These are phyloP conservation scores for Aphidius gifuensis DNA, from an alignment of 1,140 invertebrate species.

Conservation along the genomic window DNA sequence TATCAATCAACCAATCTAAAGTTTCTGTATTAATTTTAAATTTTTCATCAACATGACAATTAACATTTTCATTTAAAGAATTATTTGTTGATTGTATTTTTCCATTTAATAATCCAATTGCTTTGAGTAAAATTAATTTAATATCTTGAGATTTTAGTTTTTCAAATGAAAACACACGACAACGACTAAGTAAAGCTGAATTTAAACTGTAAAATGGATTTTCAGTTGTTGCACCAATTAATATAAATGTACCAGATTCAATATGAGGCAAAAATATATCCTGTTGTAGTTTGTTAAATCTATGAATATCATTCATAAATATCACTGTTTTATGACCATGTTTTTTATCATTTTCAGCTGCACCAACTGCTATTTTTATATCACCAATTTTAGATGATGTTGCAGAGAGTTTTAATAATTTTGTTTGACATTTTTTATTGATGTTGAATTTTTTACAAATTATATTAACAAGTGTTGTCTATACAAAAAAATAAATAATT, in stretches of 20 bases:
- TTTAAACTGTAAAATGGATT: conserved; percentile 85
- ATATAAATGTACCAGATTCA: conserved; percentile 75
- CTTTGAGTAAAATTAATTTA: conserved; percentile 62
- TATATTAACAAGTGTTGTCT: conserved; percentile 77
- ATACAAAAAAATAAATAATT: conserved; percentile 32
- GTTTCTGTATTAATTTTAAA: conserved; percentile 62
- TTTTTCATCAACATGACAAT: conserved; percentile 31
- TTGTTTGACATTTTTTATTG: conserved; percentile 51
- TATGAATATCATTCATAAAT: conserved; percentile 87
- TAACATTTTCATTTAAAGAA: conserved; percentile 27
- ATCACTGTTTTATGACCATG: conserved; percentile 72
- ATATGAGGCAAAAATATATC: conserved; percentile 78
- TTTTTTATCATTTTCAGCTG: conserved; percentile 70
- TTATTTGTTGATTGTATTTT: conserved; percentile 31
- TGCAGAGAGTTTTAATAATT: conserved; percentile 76
- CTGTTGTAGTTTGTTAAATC: conserved; percentile 79
- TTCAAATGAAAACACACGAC: conserved; percentile 71
- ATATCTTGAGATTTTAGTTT: conserved; percentile 65
- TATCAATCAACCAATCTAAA: conserved; percentile 68
- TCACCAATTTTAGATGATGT: conserved; percentile 72
- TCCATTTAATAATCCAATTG: conserved; percentile 52
- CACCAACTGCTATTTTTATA: conserved; percentile 70
- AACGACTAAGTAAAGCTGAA: conserved; percentile 74
- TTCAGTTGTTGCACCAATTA: conserved; percentile 85
- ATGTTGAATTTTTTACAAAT: conserved; percentile 67